Evolutionary conservation across 2,113 vertebrate species (phyloP).

Genomic region (Platycercus adscitus): DNA sequence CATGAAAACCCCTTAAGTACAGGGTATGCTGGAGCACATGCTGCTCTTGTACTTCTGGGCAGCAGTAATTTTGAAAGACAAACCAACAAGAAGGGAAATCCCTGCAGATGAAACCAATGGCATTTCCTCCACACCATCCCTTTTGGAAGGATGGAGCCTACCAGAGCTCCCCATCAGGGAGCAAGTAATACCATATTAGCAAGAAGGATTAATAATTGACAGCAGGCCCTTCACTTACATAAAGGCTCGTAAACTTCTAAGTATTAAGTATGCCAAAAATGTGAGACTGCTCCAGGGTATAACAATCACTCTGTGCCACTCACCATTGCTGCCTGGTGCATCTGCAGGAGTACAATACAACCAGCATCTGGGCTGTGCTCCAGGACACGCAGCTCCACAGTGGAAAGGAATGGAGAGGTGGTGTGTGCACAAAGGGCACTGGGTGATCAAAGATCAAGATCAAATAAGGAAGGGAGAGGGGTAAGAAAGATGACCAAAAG

Average conservation of each 20-base stretch:
- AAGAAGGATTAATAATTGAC: constrained; percentile 55
- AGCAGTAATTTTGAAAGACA: neutral
- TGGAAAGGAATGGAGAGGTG: neutral
- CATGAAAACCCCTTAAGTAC: neutral
- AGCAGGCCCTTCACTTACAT: neutral
- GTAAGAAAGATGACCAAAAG: neutral
- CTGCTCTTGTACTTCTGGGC: neutral
- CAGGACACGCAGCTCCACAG: neutral
- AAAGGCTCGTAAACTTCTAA: neutral
- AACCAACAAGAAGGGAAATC: constrained; percentile 13
- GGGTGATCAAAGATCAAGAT: neutral
- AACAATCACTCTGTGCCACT: neutral
- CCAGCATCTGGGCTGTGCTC: neutral
- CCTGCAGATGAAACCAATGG: neutral
- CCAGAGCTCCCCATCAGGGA: neutral
- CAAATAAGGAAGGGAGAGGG: neutral
- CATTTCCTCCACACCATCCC: neutral
- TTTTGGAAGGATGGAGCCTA: neutral
- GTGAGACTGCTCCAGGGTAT: neutral
- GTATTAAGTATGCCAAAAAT: constrained; percentile 58
- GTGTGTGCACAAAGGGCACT: no score
- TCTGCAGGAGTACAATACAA: neutral
- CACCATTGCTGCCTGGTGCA: neutral
- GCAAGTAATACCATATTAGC: neutral
- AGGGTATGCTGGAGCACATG: neutral